Percentiles rank a stretch among this genome's conserved stretches.
Conservation (phyloP, 2,113 vertebrate genomes). For the Pogona vitticeps region DNA sequence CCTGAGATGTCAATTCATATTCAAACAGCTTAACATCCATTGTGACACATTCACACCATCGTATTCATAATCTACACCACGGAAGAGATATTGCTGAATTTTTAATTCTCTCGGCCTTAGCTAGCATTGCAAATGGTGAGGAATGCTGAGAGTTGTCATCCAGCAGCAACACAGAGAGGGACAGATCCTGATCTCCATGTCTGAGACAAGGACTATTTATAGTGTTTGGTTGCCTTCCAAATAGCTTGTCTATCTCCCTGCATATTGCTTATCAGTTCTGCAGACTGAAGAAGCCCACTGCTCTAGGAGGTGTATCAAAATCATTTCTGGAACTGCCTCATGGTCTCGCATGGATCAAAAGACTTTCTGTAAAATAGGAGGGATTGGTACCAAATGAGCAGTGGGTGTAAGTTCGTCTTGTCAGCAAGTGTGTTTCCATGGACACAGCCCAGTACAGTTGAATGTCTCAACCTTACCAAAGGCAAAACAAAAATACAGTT, state of each 20-base stretch:
- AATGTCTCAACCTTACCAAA: not conserved
- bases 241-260: not conserved
- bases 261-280: not conserved
- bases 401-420: no score
- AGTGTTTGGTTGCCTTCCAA: not conserved
- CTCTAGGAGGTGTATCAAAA: not conserved
- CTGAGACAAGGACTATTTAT: not conserved
- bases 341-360: not conserved
- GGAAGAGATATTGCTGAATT: no score
- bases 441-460: not conserved
- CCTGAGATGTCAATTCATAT: not conserved
- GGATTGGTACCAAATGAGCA: not conserved
- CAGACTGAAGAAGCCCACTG: not conserved
- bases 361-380: not conserved
- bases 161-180: no score
- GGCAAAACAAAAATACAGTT: not conserved
- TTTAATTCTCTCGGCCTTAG: no score
- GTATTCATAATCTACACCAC: not conserved
- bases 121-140: no score
- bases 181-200: no score
- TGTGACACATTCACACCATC: no score
- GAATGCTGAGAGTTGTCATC: no score
- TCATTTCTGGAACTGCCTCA: not conserved
- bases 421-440: not conserved
- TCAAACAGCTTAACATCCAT: not conserved